A percentile compares a stretch with the other conserved stretches of the same genome.
Conservation (phyloP, 1,140 invertebrate genomes). For the Trichonephila inaurata region DNA sequence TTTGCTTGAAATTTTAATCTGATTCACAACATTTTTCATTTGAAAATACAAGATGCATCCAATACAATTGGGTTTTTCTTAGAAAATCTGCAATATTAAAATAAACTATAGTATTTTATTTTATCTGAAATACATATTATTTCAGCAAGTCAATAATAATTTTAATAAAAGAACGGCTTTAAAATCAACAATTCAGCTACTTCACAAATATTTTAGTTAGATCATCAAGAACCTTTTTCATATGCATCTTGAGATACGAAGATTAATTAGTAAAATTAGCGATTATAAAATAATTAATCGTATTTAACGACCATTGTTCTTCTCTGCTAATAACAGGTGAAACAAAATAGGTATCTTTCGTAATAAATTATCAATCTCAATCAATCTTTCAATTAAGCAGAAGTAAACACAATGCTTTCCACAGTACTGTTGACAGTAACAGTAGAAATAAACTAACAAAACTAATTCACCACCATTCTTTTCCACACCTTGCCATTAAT, state of each 20-base stretch:
- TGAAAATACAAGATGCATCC: too few relatives aligned
- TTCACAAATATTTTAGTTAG: too few relatives aligned
- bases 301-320: neutral
- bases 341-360: neutral
- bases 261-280: constrained; percentile 16
- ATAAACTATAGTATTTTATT: too few relatives aligned
- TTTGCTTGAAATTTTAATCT: too few relatives aligned
- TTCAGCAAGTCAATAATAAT: too few relatives aligned
- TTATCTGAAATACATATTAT: too few relatives aligned
- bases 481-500: constrained; percentile 6
- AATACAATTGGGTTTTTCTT: too few relatives aligned
- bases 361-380: constrained; percentile 23
- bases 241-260: neutral
- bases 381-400: constrained; percentile 13
- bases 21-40: too few relatives aligned
- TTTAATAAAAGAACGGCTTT: too few relatives aligned
- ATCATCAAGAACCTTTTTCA: neutral
- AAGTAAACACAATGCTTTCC: constrained; percentile 18
- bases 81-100: too few relatives aligned
- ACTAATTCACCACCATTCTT: constrained; percentile 31
- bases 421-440: constrained; percentile 12
- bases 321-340: neutral
- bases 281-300: constrained; percentile 19
- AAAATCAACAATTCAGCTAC: too few relatives aligned
- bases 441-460: constrained; percentile 31